phyloP scores from a whole-genome alignment of 2,113 vertebrate species.

The Poeciliopsis prolifica region DNA sequence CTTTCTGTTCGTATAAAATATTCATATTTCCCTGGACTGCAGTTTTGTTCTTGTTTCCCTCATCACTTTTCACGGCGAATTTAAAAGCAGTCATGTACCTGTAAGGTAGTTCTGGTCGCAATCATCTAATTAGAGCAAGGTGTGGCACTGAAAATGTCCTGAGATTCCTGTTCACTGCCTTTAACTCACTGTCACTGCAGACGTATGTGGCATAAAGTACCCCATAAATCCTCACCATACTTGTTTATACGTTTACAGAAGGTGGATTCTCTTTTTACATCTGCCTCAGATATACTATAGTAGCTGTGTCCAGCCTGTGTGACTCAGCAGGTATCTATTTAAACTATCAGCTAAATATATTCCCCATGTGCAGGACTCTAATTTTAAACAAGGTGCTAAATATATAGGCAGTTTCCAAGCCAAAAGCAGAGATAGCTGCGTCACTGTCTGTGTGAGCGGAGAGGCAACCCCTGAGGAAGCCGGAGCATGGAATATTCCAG shows the following conservation, averaged over 20 bases:
- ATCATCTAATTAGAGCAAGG: not conserved
- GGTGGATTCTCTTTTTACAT: conserved; percentile 4
- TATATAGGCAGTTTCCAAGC: conserved; percentile 80
- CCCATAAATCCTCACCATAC: not conserved
- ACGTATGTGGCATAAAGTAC: not conserved
- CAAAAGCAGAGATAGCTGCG: conserved; percentile 77
- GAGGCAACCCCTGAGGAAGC: conserved; percentile 34
- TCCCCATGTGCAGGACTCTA: conserved; percentile 69
- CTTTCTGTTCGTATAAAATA: not conserved
- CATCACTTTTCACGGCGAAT: not conserved
- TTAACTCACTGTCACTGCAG: not conserved
- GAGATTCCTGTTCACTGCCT: not conserved
- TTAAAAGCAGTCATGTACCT: not conserved
- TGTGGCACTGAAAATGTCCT: not conserved
- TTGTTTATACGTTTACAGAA: not conserved
- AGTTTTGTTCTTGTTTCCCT: not conserved
- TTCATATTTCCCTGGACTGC: not conserved
- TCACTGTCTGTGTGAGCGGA: conserved; percentile 66
- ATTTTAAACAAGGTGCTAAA: conserved; percentile 75
- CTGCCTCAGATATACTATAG: conserved; percentile 23
- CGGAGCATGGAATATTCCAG: conserved; percentile 28
- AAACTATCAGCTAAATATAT: conserved; percentile 59
- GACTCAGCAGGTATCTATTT: conserved; percentile 66
- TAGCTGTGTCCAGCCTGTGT: conserved; percentile 40
- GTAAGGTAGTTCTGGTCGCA: not conserved